Percentiles rank a stretch among this genome's conserved stretches.
Evolutionary conservation across 2,113 vertebrate genomes (phyloP).

Genomic region (Tympanuchus pallidicinctus): DNA sequence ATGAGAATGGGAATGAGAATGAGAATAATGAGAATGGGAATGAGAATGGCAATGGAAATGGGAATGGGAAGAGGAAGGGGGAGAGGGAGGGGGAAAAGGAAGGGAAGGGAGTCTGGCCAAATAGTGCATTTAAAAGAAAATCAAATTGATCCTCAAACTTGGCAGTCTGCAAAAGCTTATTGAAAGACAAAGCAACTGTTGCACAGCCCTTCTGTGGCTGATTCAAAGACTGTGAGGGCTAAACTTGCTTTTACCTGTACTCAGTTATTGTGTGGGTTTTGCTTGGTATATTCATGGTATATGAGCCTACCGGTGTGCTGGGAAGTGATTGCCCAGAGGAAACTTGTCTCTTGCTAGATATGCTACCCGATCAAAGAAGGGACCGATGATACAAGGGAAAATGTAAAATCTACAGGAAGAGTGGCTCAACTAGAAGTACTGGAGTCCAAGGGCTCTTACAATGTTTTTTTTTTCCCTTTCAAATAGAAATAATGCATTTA

Average conservation of each 20-base stretch:
- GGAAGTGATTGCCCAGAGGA: background rate
- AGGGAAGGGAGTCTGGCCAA: background rate
- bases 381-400: background rate
- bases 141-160: background rate
- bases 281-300: background rate
- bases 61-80: too few species aligned
- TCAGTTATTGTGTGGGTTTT: background rate
- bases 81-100: too few species aligned
- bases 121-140: background rate
- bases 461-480: background rate
- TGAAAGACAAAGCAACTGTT: background rate
- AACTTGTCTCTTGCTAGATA: background rate
- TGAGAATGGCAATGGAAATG: too few species aligned
- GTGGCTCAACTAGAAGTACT: background rate
- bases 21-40: too few species aligned
- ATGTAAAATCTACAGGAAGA: background rate
- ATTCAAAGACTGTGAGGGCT: background rate
- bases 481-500: background rate
- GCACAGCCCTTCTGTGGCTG: background rate
- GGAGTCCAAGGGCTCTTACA: background rate
- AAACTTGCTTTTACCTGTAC: background rate
- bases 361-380: background rate
- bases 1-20: too few species aligned
- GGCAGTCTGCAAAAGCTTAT: background rate
- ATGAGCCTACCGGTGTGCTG: background rate